These are phyloP conservation scores for Megalurothrips usitatus DNA, from an alignment of 2,888 invertebrate genomes.

Conservation along the genomic window DNA sequence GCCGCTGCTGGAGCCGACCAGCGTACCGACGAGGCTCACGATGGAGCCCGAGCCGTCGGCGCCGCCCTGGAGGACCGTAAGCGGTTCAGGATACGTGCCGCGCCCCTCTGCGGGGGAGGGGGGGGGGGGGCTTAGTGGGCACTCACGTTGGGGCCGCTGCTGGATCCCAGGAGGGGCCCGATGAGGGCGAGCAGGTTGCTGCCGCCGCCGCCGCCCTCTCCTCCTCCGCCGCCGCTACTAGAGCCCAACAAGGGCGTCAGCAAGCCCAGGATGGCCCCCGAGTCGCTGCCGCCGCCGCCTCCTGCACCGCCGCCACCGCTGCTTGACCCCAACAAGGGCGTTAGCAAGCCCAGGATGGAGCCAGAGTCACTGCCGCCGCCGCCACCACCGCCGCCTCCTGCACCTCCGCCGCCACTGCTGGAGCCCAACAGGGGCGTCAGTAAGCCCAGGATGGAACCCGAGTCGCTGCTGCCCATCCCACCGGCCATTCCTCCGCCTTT, in stretches of 20 bases:
- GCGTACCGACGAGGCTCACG: constrained; percentile 35
- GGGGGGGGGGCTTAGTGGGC: too few species aligned
- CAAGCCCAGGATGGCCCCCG: too few species aligned
- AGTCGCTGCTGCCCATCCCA: constrained; percentile 35
- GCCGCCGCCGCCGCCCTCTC: constrained; percentile 33
- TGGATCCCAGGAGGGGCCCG: constrained; percentile 38
- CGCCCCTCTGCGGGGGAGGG: too few species aligned
- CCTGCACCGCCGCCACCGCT: constrained; percentile 34
- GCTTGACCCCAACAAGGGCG: constrained; percentile 35
- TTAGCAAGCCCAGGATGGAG: constrained; percentile 34
- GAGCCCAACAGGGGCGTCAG: constrained; percentile 38
- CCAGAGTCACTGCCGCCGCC: constrained; percentile 35
- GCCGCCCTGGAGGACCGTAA: constrained; percentile 28
- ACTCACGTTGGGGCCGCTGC: constrained; percentile 33
- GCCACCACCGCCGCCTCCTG: constrained; percentile 32
- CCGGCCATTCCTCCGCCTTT: background rate
- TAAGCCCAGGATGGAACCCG: constrained; percentile 38
- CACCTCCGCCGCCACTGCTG: constrained; percentile 35
- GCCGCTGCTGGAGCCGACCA: constrained; percentile 32
- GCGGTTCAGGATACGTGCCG: background rate
- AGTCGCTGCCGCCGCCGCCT: constrained; percentile 25
- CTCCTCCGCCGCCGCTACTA: too few species aligned
- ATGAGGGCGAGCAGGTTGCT: constrained; percentile 38
- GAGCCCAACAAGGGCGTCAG: too few species aligned
- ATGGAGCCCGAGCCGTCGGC: constrained; percentile 36